These are phyloP conservation scores for Pongo abelii DNA, from an alignment of 2,113 vertebrate genomes.

Conservation along the genomic window DNA sequence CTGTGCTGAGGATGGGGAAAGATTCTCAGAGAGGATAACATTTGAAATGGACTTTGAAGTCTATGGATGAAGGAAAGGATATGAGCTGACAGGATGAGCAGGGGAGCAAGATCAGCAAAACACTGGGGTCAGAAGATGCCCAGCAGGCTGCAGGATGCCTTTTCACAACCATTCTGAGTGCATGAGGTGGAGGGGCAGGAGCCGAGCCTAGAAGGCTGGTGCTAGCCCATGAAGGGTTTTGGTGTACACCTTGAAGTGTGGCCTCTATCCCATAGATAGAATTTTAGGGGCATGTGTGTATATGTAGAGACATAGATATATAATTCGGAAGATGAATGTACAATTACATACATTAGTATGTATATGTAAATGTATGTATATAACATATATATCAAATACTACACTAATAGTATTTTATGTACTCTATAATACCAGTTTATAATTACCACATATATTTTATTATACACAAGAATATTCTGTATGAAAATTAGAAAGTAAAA, in stretches of 20 bases:
- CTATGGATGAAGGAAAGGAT: background rate
- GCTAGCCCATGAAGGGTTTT: background rate
- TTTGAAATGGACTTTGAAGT: background rate
- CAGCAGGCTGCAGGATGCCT: background rate
- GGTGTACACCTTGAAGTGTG: background rate
- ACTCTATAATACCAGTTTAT: slow-evolving; percentile 8
- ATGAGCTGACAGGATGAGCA: background rate
- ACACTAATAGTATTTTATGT: background rate
- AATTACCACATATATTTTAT: background rate
- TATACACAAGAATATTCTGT: background rate
- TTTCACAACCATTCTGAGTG: background rate
- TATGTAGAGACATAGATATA: background rate
- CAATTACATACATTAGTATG: background rate
- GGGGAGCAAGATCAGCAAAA: background rate
- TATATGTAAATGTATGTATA: background rate
- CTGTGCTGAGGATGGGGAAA: background rate
- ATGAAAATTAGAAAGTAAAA: background rate
- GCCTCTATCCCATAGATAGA: background rate
- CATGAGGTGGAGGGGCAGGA: background rate
- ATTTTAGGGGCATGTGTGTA: background rate
- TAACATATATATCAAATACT: background rate
- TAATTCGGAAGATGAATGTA: background rate
- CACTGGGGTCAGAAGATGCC: too few relatives aligned
- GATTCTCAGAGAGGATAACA: background rate
- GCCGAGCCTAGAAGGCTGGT: background rate